Conservation (phyloP, 2,888 invertebrate genomes). For the Dryococelus australis region DNA sequence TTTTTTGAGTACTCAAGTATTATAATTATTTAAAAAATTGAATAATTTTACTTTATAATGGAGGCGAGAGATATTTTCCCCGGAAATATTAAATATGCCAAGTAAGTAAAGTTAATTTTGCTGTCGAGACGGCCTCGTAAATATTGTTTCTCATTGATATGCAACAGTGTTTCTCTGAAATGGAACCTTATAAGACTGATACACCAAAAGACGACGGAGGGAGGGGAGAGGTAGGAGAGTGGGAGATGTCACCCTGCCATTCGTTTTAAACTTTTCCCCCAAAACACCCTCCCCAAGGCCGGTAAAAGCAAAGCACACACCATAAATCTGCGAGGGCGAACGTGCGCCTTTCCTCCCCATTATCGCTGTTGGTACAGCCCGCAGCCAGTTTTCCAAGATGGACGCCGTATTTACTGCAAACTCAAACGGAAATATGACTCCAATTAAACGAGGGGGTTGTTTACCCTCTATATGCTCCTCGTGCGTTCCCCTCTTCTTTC, state of each 20-base stretch:
- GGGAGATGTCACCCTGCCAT: neutral
- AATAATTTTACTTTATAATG: too few relatives aligned
- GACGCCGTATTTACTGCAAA: constrained; percentile 38
- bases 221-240: neutral
- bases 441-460: constrained; percentile 43
- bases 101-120: too few relatives aligned
- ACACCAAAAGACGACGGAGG: neutral
- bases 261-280: constrained; percentile 25
- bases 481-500: neutral
- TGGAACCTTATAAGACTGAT: too few relatives aligned
- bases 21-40: too few relatives aligned
- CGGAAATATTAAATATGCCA: too few relatives aligned
- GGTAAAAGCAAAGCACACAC: constrained; percentile 28
- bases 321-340: constrained; percentile 27
- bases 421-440: constrained; percentile 37
- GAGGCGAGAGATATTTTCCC: too few relatives aligned
- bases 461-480: neutral
- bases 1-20: too few relatives aligned
- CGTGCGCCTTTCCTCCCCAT: constrained; percentile 34
- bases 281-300: neutral
- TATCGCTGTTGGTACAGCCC: constrained; percentile 42
- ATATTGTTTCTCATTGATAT: too few relatives aligned
- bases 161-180: too few relatives aligned
- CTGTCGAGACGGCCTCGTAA: too few relatives aligned
- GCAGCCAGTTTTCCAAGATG: constrained; percentile 26